Evolutionary conservation across 1,140 invertebrate genomes (phyloP).

Genomic region (Mamestra configurata): DNA sequence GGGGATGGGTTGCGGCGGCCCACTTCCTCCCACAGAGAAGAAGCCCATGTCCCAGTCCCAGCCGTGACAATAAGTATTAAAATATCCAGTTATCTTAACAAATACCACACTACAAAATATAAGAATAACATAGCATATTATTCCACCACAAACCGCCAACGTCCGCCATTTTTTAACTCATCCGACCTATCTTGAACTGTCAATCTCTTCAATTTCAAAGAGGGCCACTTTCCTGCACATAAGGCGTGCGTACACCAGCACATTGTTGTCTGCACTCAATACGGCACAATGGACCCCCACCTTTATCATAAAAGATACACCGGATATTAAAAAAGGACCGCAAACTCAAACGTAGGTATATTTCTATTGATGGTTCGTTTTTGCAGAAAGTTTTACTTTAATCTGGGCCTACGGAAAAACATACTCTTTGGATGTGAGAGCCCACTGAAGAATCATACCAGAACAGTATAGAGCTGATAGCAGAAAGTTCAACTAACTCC

Average conservation of each 20-base stretch:
- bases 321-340: slow-evolving; percentile 47
- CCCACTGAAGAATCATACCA: too few species aligned
- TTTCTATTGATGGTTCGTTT: not conserved
- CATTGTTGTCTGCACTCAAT: slow-evolving; percentile 39
- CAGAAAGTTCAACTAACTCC: too few species aligned
- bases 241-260: not conserved
- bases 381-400: not conserved
- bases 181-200: slow-evolving; percentile 13
- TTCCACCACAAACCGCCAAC: not conserved
- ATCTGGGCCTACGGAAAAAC: too few species aligned
- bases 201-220: slow-evolving; percentile 18
- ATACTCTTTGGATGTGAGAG: too few species aligned
- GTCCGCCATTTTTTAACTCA: slow-evolving; percentile 5
- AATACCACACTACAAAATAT: too few species aligned
- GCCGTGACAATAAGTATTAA: too few species aligned
- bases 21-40: too few species aligned
- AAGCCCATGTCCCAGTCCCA: too few species aligned
- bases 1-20: too few species aligned
- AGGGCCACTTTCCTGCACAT: slow-evolving; percentile 5
- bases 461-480: too few species aligned
- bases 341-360: slow-evolving; percentile 24
- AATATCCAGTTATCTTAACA: too few species aligned
- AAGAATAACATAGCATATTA: not conserved
- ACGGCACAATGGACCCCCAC: slow-evolving; percentile 33
- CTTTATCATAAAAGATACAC: slow-evolving; percentile 49